phyloP scores from a whole-genome alignment of 2,888 invertebrate species.

The Drosophila monieri region DNA sequence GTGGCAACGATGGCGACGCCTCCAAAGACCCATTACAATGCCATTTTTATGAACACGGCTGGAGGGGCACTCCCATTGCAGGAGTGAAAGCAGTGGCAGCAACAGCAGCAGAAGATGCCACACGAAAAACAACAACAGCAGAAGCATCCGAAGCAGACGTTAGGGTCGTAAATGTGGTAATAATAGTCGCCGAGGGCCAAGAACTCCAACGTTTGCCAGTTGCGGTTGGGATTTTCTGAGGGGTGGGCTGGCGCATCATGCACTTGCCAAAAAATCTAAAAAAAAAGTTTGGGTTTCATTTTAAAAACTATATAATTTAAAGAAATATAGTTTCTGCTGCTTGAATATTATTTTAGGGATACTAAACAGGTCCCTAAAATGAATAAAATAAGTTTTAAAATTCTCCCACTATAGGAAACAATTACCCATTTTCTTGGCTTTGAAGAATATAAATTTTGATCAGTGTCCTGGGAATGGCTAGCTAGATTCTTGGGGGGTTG shows the following conservation, averaged over 20 bases:
- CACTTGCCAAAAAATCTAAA: constrained; percentile 10
- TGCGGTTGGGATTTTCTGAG: constrained; percentile 30
- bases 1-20: constrained; percentile 42
- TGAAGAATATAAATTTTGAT: neutral
- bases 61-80: constrained; percentile 19
- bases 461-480: neutral
- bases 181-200: constrained; percentile 65
- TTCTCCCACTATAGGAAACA: too few relatives aligned
- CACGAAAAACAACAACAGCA: neutral
- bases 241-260: constrained; percentile 11
- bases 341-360: too few relatives aligned
- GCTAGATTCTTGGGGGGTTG: neutral
- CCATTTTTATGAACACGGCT: constrained; percentile 46
- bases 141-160: constrained; percentile 39
- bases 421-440: neutral
- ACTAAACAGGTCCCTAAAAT: too few relatives aligned
- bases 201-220: constrained; percentile 33
- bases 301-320: neutral
- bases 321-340: too few relatives aligned
- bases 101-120: constrained; percentile 7
- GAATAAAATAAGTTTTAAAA: too few relatives aligned
- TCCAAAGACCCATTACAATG: constrained; percentile 49
- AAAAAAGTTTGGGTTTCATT: too few relatives aligned
- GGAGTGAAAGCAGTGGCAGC: constrained; percentile 3
- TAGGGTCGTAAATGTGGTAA: constrained; percentile 48